These are phyloP conservation scores for Salarias fasciatus DNA, from an alignment of 2,797 vertebrate genomes.

Conservation along the genomic window DNA sequence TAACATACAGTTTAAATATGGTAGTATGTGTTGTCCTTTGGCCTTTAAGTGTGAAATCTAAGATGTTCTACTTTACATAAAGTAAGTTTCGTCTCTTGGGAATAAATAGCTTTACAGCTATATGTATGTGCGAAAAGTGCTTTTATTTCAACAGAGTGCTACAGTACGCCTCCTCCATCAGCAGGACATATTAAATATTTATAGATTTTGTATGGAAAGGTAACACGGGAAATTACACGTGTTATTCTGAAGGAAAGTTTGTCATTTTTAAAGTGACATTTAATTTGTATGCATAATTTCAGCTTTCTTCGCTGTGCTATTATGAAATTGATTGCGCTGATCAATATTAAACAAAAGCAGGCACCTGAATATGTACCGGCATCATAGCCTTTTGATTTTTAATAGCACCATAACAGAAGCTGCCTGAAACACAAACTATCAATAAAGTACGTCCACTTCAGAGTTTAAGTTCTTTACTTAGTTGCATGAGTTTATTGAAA, in stretches of 20 bases:
- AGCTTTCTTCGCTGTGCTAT: not conserved
- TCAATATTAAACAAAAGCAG: conserved; percentile 24
- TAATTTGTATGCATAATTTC: conserved; percentile 7
- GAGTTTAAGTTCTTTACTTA: no score
- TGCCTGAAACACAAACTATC: not conserved
- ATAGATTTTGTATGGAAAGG: conserved; percentile 8
- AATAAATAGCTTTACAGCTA: no score
- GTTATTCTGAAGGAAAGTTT: not conserved
- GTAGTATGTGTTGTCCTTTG: conserved; percentile 33
- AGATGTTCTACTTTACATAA: not conserved
- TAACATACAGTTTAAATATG: conserved; percentile 41
- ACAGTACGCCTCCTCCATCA: no score
- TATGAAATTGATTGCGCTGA: not conserved
- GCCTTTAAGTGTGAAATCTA: conserved; percentile 13
- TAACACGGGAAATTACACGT: not conserved
- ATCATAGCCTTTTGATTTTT: not conserved
- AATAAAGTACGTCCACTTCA: not conserved
- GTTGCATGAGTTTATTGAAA: no score
- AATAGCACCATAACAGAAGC: not conserved
- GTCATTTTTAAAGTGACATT: conserved; percentile 25
- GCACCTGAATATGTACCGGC: not conserved
- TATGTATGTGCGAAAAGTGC: not conserved
- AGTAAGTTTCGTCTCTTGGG: not conserved
- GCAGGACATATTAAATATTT: conserved; percentile 18
- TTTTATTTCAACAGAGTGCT: not conserved